A percentile compares a stretch with the other conserved stretches of the same genome.
Evolutionary conservation across 2,113 vertebrate species (phyloP).

Genomic region (Ginglymostoma cirratum): DNA sequence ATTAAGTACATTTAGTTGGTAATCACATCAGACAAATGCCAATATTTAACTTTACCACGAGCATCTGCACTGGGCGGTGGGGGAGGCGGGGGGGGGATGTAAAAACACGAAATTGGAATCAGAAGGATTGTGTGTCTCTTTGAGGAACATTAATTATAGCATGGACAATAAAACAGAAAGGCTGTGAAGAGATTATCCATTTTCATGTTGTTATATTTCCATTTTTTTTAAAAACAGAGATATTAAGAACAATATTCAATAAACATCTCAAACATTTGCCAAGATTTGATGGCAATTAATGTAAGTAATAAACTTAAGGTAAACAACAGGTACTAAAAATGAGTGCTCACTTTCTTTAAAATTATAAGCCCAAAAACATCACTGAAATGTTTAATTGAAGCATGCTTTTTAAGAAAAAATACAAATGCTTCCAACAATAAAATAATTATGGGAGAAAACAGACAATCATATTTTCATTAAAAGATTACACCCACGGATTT

Average conservation of each 20-base stretch:
- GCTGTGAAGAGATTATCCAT: background rate
- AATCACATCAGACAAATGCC: background rate
- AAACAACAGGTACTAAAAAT: background rate
- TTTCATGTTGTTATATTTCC: background rate
- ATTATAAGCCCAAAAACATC: background rate
- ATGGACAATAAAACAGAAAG: background rate
- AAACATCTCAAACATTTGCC: background rate
- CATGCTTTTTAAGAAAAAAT: background rate
- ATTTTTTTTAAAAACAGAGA: background rate
- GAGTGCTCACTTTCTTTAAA: background rate
- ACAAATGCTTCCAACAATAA: background rate
- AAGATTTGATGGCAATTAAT: background rate
- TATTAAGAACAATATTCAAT: background rate
- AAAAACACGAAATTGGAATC: background rate
- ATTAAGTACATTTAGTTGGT: background rate
- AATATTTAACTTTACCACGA: background rate
- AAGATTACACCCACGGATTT: background rate
- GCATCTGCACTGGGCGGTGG: background rate
- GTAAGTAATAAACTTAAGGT: background rate
- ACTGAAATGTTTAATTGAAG: background rate
- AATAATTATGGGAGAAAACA: background rate
- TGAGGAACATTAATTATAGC: background rate
- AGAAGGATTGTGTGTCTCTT: background rate
- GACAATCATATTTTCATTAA: background rate
- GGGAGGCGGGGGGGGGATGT: too few relatives aligned